Conservation (phyloP, 2,113 vertebrate genomes). For the Oxygymnocypris stewartii region DNA sequence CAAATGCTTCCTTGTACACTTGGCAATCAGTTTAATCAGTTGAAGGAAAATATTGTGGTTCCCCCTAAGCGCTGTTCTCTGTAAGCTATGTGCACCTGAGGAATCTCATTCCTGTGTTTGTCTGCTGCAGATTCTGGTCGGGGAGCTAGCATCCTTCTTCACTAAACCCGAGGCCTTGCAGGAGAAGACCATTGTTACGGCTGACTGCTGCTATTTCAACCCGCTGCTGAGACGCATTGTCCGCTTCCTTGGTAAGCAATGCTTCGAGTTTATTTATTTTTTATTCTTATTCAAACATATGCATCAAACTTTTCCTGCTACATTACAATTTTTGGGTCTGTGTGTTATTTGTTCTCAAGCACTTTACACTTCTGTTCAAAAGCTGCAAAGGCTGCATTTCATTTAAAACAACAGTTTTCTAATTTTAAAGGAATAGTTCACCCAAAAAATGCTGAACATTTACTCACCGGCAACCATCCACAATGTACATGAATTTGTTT, state of each 20-base stretch:
- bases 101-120: constrained; percentile 8
- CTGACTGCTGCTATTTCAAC: constrained; percentile 90
- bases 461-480: too few species aligned
- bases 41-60: constrained; percentile 2
- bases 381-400: too few species aligned
- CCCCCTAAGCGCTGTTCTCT: background rate
- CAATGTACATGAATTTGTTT: too few species aligned
- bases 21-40: background rate
- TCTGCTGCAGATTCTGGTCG: constrained; percentile 81
- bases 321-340: background rate
- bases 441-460: too few species aligned
- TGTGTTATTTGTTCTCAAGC: background rate
- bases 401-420: too few species aligned
- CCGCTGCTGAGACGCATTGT: constrained; percentile 86
- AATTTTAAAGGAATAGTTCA: too few species aligned
- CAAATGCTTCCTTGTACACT: background rate
- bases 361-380: background rate
- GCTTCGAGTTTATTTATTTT: background rate
- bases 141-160: constrained; percentile 84
- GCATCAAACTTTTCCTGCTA: background rate
- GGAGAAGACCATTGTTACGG: constrained; percentile 87
- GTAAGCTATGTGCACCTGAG: constrained; percentile 8
- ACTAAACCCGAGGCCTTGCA: constrained; percentile 75
- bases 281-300: background rate
- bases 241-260: constrained; percentile 84